phyloP scores from a whole-genome alignment of 2,797 vertebrate genomes.

The Artibeus jamaicensis region DNA sequence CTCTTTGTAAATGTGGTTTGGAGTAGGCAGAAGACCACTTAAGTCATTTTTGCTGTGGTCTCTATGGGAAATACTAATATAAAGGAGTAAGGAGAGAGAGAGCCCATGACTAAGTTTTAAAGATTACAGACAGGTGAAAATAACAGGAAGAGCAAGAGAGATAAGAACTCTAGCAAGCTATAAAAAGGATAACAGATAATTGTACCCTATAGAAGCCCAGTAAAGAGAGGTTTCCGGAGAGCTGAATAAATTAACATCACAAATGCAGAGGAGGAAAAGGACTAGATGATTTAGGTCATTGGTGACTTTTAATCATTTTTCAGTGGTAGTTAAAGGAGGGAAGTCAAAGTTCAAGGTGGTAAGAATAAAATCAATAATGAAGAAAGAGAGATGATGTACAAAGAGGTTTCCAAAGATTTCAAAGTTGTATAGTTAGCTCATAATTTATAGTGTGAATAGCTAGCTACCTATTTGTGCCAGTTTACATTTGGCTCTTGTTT shows the following conservation, averaged over 20 bases:
- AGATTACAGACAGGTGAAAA: not conserved
- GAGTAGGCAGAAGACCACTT: not conserved
- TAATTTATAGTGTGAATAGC: not conserved
- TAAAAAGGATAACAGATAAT: not conserved
- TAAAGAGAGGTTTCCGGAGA: slow-evolving; percentile 9
- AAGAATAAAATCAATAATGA: slow-evolving; percentile 16
- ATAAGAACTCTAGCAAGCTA: not conserved
- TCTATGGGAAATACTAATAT: not conserved
- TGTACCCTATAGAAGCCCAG: not conserved
- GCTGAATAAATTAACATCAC: not conserved
- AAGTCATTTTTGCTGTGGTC: not conserved
- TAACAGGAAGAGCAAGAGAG: not conserved
- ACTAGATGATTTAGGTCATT: not conserved
- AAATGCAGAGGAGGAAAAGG: not conserved
- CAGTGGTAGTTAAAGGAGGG: not conserved
- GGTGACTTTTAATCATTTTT: slow-evolving; percentile 29
- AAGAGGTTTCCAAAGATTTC: not conserved
- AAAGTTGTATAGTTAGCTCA: not conserved
- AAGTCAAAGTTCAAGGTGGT: slow-evolving; percentile 15
- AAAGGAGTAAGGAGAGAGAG: not conserved
- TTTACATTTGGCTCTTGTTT: not conserved
- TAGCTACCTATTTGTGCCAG: not conserved
- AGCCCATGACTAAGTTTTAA: not conserved
- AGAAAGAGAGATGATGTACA: not conserved
- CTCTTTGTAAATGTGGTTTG: not conserved